These are phyloP conservation scores for Perca fluviatilis DNA, from an alignment of 2,113 vertebrate genomes.

Conservation along the genomic window DNA sequence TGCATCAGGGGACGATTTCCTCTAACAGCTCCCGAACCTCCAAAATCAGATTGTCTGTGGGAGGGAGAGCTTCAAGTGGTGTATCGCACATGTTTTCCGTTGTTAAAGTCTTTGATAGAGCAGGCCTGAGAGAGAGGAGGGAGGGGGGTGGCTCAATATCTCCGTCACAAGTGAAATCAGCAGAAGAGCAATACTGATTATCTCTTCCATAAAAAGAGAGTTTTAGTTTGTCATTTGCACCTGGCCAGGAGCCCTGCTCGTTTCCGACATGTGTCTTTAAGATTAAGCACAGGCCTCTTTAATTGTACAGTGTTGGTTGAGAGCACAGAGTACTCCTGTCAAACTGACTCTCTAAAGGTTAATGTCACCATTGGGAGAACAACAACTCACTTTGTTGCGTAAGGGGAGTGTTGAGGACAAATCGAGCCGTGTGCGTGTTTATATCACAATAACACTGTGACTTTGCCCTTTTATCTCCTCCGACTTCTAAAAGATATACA, in stretches of 20 bases:
- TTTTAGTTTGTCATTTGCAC: background rate
- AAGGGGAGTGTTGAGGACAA: slow-evolving; percentile 20
- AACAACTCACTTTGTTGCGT: slow-evolving; percentile 21
- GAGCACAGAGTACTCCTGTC: slow-evolving; percentile 23
- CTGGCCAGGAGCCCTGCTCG: background rate
- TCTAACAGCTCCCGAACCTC: slow-evolving; percentile 35
- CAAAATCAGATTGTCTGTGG: slow-evolving; percentile 48
- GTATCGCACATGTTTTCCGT: slow-evolving; percentile 50
- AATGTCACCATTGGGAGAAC: slow-evolving; percentile 36
- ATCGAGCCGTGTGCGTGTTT: slow-evolving; percentile 14
- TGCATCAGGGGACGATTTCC: slow-evolving; percentile 39
- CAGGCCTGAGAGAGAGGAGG: background rate
- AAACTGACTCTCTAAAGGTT: slow-evolving; percentile 40
- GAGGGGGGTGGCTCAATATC: background rate
- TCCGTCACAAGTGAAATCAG: slow-evolving; percentile 17
- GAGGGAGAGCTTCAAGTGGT: slow-evolving; percentile 42
- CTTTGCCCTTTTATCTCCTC: background rate
- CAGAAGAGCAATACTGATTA: background rate
- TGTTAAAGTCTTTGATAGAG: slow-evolving; percentile 46
- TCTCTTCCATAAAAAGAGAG: background rate
- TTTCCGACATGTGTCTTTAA: slow-evolving; percentile 17
- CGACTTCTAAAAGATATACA: background rate
- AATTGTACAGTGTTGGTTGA: background rate
- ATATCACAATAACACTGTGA: background rate
- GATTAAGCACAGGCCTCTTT: slow-evolving; percentile 15